Conservation (phyloP, 1,140 invertebrate species). For the Drosophila erecta region DNA sequence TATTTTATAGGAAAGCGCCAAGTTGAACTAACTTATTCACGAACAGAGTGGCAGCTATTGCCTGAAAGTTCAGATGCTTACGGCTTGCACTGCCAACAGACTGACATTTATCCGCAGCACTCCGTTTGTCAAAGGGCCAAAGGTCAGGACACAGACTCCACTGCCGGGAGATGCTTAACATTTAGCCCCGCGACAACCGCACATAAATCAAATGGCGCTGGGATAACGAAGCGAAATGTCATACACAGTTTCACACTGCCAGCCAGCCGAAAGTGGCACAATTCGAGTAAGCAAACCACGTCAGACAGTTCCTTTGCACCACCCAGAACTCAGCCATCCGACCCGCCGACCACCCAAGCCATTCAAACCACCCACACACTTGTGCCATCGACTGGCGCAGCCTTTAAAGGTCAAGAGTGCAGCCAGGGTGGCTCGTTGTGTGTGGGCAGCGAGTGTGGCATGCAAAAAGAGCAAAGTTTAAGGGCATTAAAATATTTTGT, state of each 20-base stretch:
- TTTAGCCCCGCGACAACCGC: slow-evolving; percentile 30
- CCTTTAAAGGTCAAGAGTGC: slow-evolving; percentile 81
- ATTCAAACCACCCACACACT: slow-evolving; percentile 40
- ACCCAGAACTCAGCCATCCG: slow-evolving; percentile 7
- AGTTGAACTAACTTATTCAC: too few species aligned
- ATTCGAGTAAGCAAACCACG: slow-evolving; percentile 9
- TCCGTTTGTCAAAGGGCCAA: slow-evolving; percentile 16
- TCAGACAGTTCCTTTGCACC: slow-evolving; percentile 53
- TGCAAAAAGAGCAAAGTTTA: slow-evolving; percentile 80
- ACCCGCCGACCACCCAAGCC: slow-evolving; percentile 2
- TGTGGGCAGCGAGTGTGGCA: slow-evolving; percentile 41
- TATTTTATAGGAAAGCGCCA: slow-evolving; percentile 2
- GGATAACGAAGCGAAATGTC: slow-evolving; percentile 65
- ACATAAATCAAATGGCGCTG: slow-evolving; percentile 66
- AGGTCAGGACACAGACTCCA: slow-evolving; percentile 40
- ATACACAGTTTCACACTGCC: slow-evolving; percentile 67
- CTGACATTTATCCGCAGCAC: slow-evolving; percentile 34
- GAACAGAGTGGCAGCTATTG: too few species aligned
- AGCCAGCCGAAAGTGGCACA: slow-evolving; percentile 20
- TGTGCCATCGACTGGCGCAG: slow-evolving; percentile 37
- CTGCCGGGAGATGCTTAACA: slow-evolving; percentile 28
- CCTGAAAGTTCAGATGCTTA: background rate
- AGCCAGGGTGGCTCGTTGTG: slow-evolving; percentile 38
- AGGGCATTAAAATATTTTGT: slow-evolving; percentile 76
- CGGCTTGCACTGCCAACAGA: too few species aligned